Evolutionary conservation across 2,888 invertebrate genomes (phyloP).

Genomic region (Dicyrtoma fusca): DNA sequence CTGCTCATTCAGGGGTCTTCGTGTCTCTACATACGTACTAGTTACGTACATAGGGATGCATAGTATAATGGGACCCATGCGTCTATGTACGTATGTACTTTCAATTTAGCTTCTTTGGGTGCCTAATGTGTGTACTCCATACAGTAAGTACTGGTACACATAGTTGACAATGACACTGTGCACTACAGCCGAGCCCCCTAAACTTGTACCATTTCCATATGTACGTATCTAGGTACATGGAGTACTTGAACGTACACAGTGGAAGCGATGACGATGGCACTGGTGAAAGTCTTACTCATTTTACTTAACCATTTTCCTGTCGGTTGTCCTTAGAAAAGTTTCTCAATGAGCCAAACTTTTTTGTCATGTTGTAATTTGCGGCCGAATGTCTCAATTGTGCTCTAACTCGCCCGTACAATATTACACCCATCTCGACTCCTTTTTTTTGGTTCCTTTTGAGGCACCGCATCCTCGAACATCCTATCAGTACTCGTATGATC

Average conservation of each 20-base stretch:
- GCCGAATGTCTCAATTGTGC: conserved; percentile 54
- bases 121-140: too few species aligned
- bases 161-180: too few species aligned
- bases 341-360: conserved; percentile 48
- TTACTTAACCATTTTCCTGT: conserved; percentile 36
- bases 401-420: conserved; percentile 28
- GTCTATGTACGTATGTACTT: not conserved
- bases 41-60: too few species aligned
- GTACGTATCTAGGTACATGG: too few species aligned
- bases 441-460: conserved; percentile 31
- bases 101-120: not conserved
- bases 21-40: too few species aligned
- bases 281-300: conserved; percentile 22
- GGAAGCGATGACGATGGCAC: conserved; percentile 3
- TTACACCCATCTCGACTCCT: conserved; percentile 12
- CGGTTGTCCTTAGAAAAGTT: conserved; percentile 36
- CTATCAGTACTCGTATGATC: too few species aligned
- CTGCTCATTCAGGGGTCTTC: conserved; percentile 50
- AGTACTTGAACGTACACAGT: too few species aligned
- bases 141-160: too few species aligned
- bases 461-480: too few species aligned
- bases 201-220: too few species aligned
- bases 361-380: conserved; percentile 54
- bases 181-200: not conserved
- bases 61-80: too few species aligned